These are phyloP conservation scores for Muschampia plurimacula DNA, from an alignment of 2,888 invertebrate genomes.

Conservation along the genomic window DNA sequence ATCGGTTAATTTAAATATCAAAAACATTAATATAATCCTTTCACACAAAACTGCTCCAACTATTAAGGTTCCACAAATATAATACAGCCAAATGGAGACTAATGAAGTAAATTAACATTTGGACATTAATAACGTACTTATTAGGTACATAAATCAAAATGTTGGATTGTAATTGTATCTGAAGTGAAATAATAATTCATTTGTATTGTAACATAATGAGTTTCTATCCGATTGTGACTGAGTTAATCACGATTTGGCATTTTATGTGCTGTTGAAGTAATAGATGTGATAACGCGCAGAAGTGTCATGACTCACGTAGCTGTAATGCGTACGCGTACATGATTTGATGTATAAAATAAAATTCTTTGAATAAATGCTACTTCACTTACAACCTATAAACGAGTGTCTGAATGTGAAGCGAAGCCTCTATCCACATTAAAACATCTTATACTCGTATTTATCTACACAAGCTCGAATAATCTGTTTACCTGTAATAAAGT, in stretches of 20 bases:
- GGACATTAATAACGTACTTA: conserved; percentile 34
- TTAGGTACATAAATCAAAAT: conserved; percentile 34
- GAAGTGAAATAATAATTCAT: conserved; percentile 40
- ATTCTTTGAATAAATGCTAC: neutral
- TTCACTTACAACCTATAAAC: neutral
- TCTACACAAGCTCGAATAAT: too few relatives aligned
- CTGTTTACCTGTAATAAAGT: too few relatives aligned
- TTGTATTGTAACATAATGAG: conserved; percentile 39
- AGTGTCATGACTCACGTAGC: conserved; percentile 6
- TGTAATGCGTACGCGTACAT: neutral
- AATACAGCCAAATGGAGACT: conserved; percentile 17
- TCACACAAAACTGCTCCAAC: neutral
- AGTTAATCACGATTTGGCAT: conserved; percentile 40
- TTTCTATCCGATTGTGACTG: conserved; percentile 36
- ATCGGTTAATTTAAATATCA: neutral
- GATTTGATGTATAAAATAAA: neutral
- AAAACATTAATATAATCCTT: conserved; percentile 10
- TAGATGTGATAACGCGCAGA: conserved; percentile 10
- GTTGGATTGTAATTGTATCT: conserved; percentile 37
- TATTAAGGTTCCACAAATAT: conserved; percentile 4
- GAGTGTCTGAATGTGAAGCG: too few relatives aligned
- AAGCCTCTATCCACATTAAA: too few relatives aligned
- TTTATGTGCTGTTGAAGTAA: conserved; percentile 32
- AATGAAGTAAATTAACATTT: conserved; percentile 36
- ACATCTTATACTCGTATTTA: too few relatives aligned